Evolutionary conservation across 2,113 vertebrate genomes (phyloP).

Genomic region (Ceuthmochares aereus): DNA sequence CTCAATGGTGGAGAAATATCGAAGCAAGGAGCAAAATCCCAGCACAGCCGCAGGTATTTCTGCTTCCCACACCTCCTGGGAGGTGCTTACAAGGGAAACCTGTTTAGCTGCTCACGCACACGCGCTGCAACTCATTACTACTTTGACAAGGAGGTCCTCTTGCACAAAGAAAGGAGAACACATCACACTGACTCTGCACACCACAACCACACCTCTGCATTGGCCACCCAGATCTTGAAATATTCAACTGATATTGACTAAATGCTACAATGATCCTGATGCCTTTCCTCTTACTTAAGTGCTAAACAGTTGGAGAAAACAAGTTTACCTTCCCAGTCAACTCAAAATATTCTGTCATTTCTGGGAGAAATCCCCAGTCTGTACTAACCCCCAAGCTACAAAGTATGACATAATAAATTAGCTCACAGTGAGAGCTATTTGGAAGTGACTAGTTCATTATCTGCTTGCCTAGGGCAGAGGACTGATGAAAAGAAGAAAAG

Average conservation of each 20-base stretch:
- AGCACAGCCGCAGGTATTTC: not conserved
- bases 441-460: conserved; percentile 18
- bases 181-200: too few species aligned
- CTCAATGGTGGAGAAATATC: not conserved
- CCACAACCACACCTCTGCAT: not conserved
- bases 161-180: not conserved
- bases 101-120: not conserved
- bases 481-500: not conserved
- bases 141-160: not conserved
- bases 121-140: not conserved
- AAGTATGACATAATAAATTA: not conserved
- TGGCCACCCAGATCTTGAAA: not conserved
- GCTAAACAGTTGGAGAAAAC: not conserved
- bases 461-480: conserved; percentile 3
- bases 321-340: not conserved
- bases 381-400: not conserved
- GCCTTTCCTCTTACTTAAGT: not conserved
- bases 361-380: not conserved
- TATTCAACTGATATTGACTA: not conserved
- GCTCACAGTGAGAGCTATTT: not conserved
- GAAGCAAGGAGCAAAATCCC: not conserved
- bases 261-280: not conserved
- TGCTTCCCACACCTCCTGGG: not conserved
- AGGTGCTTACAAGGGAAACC: not conserved
- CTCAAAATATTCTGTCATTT: not conserved